phyloP scores from a whole-genome alignment of 2,113 vertebrate species.

The Stigmatopora argus region DNA sequence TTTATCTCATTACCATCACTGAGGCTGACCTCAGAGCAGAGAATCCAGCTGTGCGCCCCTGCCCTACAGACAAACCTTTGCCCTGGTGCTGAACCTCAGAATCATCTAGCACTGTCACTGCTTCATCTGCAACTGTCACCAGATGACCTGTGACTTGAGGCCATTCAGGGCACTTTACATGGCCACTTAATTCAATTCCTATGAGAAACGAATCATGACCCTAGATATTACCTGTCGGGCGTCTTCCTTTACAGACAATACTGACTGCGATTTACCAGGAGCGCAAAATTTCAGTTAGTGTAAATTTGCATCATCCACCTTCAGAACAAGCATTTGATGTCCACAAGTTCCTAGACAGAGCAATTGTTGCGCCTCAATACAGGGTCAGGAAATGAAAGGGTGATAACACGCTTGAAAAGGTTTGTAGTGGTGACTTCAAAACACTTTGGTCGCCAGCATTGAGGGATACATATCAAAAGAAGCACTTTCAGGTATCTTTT shows the following conservation, averaged over 20 bases:
- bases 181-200: neutral
- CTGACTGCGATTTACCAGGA: slow-evolving; percentile 7
- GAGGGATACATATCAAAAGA: slow-evolving; percentile 62
- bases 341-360: neutral
- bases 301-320: slow-evolving; percentile 39
- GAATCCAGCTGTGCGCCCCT: slow-evolving; percentile 57
- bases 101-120: slow-evolving; percentile 64
- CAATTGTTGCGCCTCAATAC: neutral
- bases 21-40: slow-evolving; percentile 53
- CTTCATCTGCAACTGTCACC: slow-evolving; percentile 52
- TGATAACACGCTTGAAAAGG: slow-evolving; percentile 45
- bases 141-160: slow-evolving; percentile 34
- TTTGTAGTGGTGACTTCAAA: slow-evolving; percentile 51
- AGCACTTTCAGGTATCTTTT: slow-evolving; percentile 60
- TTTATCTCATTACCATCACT: slow-evolving; percentile 72
- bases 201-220: slow-evolving; percentile 22
- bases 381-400: slow-evolving; percentile 25
- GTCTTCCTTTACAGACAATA: slow-evolving; percentile 56
- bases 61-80: slow-evolving; percentile 64
- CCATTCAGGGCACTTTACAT: slow-evolving; percentile 35
- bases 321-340: neutral
- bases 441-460: slow-evolving; percentile 54
- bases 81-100: slow-evolving; percentile 63
- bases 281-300: slow-evolving; percentile 46
- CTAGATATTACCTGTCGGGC: slow-evolving; percentile 46